Evolutionary conservation across 2,113 vertebrate species (phyloP), one percentile per base, ranked within the genome.

Genomic region (Phoenicopterus ruber): DNA sequence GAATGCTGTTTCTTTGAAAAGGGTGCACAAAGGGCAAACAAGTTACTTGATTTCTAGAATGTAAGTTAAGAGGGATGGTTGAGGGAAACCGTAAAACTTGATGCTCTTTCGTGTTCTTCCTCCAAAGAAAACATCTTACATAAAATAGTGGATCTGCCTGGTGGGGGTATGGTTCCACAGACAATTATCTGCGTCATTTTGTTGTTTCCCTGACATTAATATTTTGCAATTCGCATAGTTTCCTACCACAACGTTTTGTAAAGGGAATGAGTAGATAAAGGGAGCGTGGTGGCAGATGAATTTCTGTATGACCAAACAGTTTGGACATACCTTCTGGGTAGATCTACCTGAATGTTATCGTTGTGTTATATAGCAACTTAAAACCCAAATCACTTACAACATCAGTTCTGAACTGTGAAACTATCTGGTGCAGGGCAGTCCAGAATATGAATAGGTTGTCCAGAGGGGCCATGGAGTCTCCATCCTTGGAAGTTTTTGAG

Each of bases 151-250:
- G 58, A 57, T 95, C 73, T 93, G 87, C 58, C 58, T 90, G 62
- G 44, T 91, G 47, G 80, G 76, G 78, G 10, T 71, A 21, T 72
- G 87, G 92, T 74, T 94, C 62, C 74, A 31, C 54, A 87, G 91
- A 61, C 81, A 76, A 88, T 94, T 94, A 90, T 73, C 87, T 95
- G 85, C 7, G 5, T 93, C 78, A 93, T 86, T 94, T 95, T 82
- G 40, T 94, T 88, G 63, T 90, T 93, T 86, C 78, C 63, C 79
- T 94, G 93, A 88, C 87, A 87, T 67, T 38, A 69, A 34, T 82
- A 82, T 96, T 96, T 96, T 95, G 95, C 90, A 96, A 93, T 92
- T 96, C 58, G 1, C 94, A 94, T 95, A 80, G 82, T 97, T 96
- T 95, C 90, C 90, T 96, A 86, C 94, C 93, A 70, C 95, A 91